Conservation (phyloP, 2,113 vertebrate species). For the Isichthys henryi region DNA sequence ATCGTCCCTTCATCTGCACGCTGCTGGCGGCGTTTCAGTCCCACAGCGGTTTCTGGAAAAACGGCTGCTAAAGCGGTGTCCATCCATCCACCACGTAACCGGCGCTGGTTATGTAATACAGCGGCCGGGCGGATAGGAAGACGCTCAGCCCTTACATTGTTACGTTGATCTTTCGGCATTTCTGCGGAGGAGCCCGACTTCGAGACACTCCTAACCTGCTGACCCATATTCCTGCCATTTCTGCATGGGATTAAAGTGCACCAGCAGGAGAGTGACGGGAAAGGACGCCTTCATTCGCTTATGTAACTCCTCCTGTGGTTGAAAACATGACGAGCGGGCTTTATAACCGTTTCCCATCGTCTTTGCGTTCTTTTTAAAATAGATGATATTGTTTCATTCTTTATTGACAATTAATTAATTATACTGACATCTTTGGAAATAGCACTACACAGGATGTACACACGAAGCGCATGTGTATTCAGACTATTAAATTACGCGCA, state of each 20-base stretch:
- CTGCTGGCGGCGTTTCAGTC: neutral
- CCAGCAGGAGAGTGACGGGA: neutral
- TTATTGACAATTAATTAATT: neutral
- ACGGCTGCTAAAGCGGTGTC: neutral
- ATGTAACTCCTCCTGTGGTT: neutral
- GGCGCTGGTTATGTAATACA: conserved; percentile 59
- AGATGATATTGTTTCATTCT: neutral
- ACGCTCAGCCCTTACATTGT: conserved; percentile 20
- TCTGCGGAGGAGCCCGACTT: conserved; percentile 49
- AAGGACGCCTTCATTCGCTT: neutral
- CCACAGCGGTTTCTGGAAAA: neutral
- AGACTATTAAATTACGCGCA: neutral
- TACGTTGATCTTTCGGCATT: conserved; percentile 42
- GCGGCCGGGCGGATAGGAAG: conserved; percentile 49
- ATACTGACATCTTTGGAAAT: neutral
- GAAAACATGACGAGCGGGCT: neutral
- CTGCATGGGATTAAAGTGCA: conserved; percentile 5
- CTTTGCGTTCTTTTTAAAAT: neutral
- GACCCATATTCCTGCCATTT: conserved; percentile 33
- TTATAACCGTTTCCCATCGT: neutral
- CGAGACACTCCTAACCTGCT: conserved; percentile 67
- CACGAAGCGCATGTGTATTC: neutral
- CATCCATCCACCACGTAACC: conserved; percentile 45
- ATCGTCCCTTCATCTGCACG: neutral
- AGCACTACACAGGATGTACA: neutral